Evolutionary conservation across 2,888 invertebrate genomes (phyloP), one percentile per base, ranked within the genome.

Genomic region (Mactromeris polynyma): DNA sequence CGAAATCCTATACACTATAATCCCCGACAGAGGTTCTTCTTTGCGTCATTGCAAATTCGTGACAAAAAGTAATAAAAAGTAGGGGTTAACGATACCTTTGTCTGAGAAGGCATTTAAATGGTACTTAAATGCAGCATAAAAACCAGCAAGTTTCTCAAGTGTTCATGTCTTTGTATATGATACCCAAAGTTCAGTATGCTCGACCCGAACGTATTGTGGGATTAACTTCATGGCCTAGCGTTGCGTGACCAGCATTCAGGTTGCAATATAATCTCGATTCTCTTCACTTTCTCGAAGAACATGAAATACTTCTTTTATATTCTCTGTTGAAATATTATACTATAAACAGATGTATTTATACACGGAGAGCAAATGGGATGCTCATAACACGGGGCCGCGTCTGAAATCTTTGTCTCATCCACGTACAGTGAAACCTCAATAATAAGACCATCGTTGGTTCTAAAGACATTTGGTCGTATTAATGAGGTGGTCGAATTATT

Each of bases 51-150:
- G 36, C 6, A 73, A 73, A 36, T 73, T 31, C 89, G 89, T 89
- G 89, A 64, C 79, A 79, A 69, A 31, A 54, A 19, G 9, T 42
- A 78, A 83, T 89, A 77, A 83, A 85, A 79, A 69, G n/a, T 42
- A 40, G 36, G 79, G 85, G 89, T 89, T 89, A 89, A 89, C 85
- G 85, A 69, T 79, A 78, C 33, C 51, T 58, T 89, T 86, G 79
- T 89, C 89, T 64, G 58, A 58, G 36, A 69, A 77, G 58, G 81
- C 42, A 38, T 82, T 86, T 38, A 83, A 58, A 40, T 64, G 77
- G 78, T 86, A 54, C 73, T 40, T 89, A 80, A 73, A 82, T 64
- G 38, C 33, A 77, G 46, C 46, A 69, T 51, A 82, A 86, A 83
- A 81, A 83, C 36, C 83, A 51, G 26, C 26, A 36, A 42, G 81